phyloP scores from a whole-genome alignment of 1,140 invertebrate species.

The Bombus consobrinus region DNA sequence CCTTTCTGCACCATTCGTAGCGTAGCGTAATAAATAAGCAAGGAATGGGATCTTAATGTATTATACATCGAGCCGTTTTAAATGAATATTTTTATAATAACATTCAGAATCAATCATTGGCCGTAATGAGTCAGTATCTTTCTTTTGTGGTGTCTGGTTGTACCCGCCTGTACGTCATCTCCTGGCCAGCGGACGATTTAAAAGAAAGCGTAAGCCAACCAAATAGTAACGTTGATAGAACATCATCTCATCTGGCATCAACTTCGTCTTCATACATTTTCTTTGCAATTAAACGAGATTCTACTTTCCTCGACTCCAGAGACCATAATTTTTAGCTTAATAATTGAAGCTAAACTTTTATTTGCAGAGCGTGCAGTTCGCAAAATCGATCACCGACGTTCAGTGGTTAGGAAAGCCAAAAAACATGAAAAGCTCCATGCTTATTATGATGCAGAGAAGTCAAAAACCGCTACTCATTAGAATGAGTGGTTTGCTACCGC shows the following conservation, averaged over 20 bases:
- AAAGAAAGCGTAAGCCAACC: conserved; percentile 43
- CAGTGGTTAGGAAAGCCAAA: conserved; percentile 26
- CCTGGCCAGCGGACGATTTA: conserved; percentile 46
- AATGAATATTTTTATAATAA: conserved; percentile 15
- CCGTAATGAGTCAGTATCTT: conserved; percentile 57
- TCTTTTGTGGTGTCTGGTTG: conserved; percentile 52
- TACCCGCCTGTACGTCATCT: conserved; percentile 55
- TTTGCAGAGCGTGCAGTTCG: conserved; percentile 42
- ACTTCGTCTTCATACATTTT: not conserved
- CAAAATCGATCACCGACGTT: conserved; percentile 6
- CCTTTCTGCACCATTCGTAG: not conserved
- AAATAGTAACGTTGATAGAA: conserved; percentile 5
- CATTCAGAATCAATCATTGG: conserved; percentile 63
- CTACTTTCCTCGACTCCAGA: not conserved
- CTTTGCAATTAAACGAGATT: not conserved
- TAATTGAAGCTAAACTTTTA: no score
- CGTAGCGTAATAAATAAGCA: not conserved
- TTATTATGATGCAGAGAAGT: conserved; percentile 49
- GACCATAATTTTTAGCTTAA: not conserved
- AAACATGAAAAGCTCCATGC: conserved; percentile 7
- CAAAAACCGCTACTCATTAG: conserved; percentile 37
- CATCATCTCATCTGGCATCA: not conserved
- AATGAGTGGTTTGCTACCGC: conserved; percentile 46
- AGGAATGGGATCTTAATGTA: not conserved
- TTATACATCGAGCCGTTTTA: not conserved